A percentile compares a stretch with the other conserved stretches of the same genome.
Conservation (phyloP, 2,888 invertebrate genomes). For the Andrena camellia region DNA sequence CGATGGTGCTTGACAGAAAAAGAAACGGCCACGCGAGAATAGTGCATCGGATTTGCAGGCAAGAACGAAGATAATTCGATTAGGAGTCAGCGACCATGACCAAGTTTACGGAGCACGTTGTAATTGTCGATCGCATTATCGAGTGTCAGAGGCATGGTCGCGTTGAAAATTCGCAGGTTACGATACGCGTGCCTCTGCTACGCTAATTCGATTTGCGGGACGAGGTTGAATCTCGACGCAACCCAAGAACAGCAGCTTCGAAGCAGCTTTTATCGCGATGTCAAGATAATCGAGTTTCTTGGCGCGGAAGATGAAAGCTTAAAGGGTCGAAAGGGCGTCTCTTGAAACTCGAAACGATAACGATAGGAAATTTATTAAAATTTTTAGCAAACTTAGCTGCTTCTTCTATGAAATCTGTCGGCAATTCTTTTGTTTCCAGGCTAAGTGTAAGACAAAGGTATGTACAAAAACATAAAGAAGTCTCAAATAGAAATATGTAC, state of each 20-base stretch:
- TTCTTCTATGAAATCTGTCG: not conserved
- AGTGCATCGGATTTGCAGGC: slow-evolving; percentile 37
- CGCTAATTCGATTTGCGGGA: slow-evolving; percentile 16
- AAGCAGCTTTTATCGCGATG: not conserved
- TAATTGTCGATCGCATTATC: slow-evolving; percentile 60
- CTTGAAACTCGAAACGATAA: not conserved
- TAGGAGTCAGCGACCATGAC: slow-evolving; percentile 54
- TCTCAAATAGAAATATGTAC: too few relatives aligned
- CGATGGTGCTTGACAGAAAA: not conserved
- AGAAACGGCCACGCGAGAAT: slow-evolving; percentile 25
- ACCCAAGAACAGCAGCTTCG: slow-evolving; percentile 29
- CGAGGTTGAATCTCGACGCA: slow-evolving; percentile 5
- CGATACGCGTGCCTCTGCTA: slow-evolving; percentile 29
- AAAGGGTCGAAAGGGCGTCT: not conserved
- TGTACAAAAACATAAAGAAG: too few relatives aligned
- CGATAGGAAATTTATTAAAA: not conserved
- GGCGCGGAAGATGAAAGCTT: too few relatives aligned
- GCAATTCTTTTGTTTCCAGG: not conserved
- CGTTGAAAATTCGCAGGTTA: slow-evolving; percentile 30
- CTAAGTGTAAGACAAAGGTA: too few relatives aligned
- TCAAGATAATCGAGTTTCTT: not conserved
- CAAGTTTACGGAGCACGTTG: slow-evolving; percentile 44
- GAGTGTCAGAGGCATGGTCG: slow-evolving; percentile 30
- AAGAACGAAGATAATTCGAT: slow-evolving; percentile 58
- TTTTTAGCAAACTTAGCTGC: not conserved